Evolutionary conservation across 2,797 vertebrate genomes (phyloP), one percentile per base, ranked within the genome.

Genomic region (Rachycentron canadum): DNA sequence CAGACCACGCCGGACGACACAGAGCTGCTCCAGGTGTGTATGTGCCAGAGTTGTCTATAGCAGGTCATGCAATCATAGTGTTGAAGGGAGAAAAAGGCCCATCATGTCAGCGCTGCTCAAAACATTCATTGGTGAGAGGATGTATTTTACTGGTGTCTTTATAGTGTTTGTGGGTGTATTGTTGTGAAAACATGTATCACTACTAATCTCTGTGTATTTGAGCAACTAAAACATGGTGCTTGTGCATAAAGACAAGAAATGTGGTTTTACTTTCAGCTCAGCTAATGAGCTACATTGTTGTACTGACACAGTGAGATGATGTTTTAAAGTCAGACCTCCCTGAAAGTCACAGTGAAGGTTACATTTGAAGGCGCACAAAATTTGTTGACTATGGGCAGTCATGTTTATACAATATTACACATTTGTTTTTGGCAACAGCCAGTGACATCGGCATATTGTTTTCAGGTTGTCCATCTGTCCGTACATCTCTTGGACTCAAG

Each of bases 11-110:
- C 85, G 3, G 96, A 97, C 0, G 98, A 99, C 72, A 80, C 95
- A 38, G 95, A 98, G 74, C 95, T 99, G 69, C 94, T 99, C 7
- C 96, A 98, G 92, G 98, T 99, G 86, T 60, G 89, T 49, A n/a
- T 78, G 55, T 66, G 13, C 74, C 41, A 53, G 34, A 28, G 19
- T 26, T 49, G 8, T 38, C 3, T 38, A 30, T 3, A 58, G 7
- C 5, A 53, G 23, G 5, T 62, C 7, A 41, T 19, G 17, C 14
- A 28, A 41, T 26, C n/a, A 38, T 8, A 23, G 34, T n/a, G 32
- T n/a, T 38, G 13, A 36, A 60, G 36, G 7, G 9, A 6, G 11
- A 21, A 34, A 0, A 36, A 6, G 21, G 4, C 7, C 6, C 19
- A 21, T 59, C 32, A 47, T 19, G n/a, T n/a, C n/a, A n/a, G n/a